Base-by-base conservation (phyloP, 2,797 vertebrate genomes). In the Picus viridis region DNA sequence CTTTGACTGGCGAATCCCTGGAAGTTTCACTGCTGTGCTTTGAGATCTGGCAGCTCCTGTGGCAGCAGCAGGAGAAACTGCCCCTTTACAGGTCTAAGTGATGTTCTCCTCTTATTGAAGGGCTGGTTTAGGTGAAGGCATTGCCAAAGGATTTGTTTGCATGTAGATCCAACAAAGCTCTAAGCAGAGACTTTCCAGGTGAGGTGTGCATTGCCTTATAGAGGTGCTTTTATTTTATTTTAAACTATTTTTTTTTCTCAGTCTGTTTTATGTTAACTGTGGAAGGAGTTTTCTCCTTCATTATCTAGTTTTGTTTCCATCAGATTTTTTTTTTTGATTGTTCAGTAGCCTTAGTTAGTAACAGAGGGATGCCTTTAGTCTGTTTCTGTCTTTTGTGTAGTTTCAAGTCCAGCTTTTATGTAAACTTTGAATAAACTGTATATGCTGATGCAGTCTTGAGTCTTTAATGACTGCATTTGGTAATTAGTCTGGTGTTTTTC, bases 321-420 rank as follows among this genome's bases (percentile, higher is more conserved):
- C 71, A 26, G 8, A 12, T 56, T 43, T 80, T 63, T 34, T 34
- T 34, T 59, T 71, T 61, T 71, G 6, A 39, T 76, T 43, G 75
- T 58, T 47, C 54, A 41, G 34, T 61, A 69, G 24, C 70, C 34
- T 73, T 57, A 84, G 49, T 64, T 64, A 47, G 68, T 71, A 70
- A 49, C 57, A 30, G 59, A 84, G 11, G 1, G 0, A 7, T 77
- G 47, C 62, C 68, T 84, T 79, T 74, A 36, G 41, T 67, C 41
- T 70, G 4, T 49, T 49, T 61, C 59, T 81, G 47, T 43, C 78
- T 80, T 64, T 84, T 88, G 45, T 83, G 57, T 61, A 77, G 36
- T 59, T 92, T 81, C 83, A 92, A 24, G 20, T 77, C 63, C 85
- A 62, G 57, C 77, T 89, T 94, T 85, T 78, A 56, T 80, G 39